phyloP scores from a whole-genome alignment of 1,140 invertebrate genomes.

The Cydia fagiglandana region DNA sequence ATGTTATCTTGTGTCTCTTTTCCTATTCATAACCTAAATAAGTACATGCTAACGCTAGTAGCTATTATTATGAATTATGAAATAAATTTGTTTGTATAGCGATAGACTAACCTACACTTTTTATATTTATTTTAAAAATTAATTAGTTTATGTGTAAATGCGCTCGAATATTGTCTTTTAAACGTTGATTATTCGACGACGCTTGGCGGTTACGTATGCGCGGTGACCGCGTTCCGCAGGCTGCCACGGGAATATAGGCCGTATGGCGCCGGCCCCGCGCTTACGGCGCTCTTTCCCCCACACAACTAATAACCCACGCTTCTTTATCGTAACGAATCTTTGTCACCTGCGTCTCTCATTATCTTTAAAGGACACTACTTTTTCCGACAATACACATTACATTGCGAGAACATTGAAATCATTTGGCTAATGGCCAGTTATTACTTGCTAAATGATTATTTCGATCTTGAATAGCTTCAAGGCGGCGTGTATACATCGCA shows the following conservation, averaged over 20 bases:
- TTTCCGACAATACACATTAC: conserved; percentile 42
- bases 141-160: conserved; percentile 29
- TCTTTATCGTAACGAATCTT: conserved; percentile 71
- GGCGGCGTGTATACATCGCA: conserved; percentile 15
- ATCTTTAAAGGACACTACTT: conserved; percentile 53
- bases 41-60: conserved; percentile 46
- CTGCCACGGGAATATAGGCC: conserved; percentile 63
- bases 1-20: conserved; percentile 46
- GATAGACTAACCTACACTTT: neutral
- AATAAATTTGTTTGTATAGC: neutral
- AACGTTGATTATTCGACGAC: conserved; percentile 43
- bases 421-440: conserved; percentile 57
- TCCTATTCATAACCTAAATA: conserved; percentile 56
- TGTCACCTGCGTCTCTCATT: conserved; percentile 74
- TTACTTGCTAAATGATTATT: conserved; percentile 40
- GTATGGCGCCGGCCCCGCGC: conserved; percentile 59
- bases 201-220: conserved; percentile 53
- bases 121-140: neutral
- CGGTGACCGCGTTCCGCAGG: conserved; percentile 59
- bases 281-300: conserved; percentile 58
- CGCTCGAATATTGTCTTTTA: conserved; percentile 40
- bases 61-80: conserved; percentile 15
- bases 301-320: conserved; percentile 69
- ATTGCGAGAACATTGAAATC: conserved; percentile 45
- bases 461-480: conserved; percentile 46